Base-by-base conservation (phyloP, 2,113 vertebrate genomes). In the Chlamydotis undulata region DNA sequence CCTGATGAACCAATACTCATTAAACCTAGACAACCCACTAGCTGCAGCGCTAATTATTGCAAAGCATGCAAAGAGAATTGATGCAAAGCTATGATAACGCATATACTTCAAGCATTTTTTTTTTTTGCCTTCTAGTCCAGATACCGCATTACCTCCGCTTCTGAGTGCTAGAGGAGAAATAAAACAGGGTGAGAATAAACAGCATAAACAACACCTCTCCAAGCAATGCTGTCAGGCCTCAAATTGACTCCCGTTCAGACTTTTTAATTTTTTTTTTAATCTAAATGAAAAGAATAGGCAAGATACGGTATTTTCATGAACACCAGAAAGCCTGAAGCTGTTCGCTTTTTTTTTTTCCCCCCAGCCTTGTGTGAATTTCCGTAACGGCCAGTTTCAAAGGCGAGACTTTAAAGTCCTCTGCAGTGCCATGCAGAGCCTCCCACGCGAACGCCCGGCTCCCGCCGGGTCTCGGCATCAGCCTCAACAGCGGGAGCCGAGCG, bases 251-350 rank as follows among this genome's bases (percentile, higher is more conserved):
- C 47, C 24, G 9, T 37, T 76, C 21, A 68, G 8, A 45, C 39
- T 35, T 85, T 29, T 41, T 29, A 8, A 25, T 26, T 57, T 59
- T 41, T 41, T 43, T 15, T 82, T 52, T 26, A 1, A 37, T 8
- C 55, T 10, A 10, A 49, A 24, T 2, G 1, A 22, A 41, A 45
- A 65, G 55, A n/a, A 55, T 0, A 4, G 47, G 15, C 37, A n/a
- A 55, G 24, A 28, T 4, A 26, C 0, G 0, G 64, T 33, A 22
- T 14, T 41, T 43, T 52, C 35, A 9, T 0, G 5, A 81, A 56
- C 2, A 1, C 37, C 70, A 31, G 69, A 5, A 18, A 89, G 56
- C 60, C 56, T 6, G 12, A 15, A 60, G 74, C 52, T 68, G 1
- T 21, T 87, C 16, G 41, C 11, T 12, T 50, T 39, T 24, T 24